phyloP scores from a whole-genome alignment of 2,888 invertebrate genomes.

The Idaea dimidiata region DNA sequence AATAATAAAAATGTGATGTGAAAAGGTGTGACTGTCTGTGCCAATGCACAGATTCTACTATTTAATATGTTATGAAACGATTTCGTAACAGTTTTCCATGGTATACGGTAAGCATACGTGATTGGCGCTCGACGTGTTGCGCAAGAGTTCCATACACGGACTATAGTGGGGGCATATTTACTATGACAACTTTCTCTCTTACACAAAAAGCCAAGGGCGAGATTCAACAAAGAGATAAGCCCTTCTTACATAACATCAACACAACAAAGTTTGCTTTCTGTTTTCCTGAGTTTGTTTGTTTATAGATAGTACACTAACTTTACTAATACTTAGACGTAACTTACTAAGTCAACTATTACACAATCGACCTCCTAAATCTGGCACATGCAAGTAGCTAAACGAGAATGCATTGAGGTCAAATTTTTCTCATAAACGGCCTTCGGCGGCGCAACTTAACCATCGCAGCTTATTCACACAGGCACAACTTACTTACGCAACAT shows the following conservation, averaged over 20 bases:
- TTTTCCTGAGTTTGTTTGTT: neutral
- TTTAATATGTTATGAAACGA: conserved; percentile 1
- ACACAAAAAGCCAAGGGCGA: neutral
- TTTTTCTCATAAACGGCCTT: conserved; percentile 63
- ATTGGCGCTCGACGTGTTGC: neutral
- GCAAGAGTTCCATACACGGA: neutral
- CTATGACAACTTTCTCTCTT: conserved; percentile 22
- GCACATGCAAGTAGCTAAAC: conserved; percentile 40
- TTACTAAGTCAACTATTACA: conserved; percentile 21
- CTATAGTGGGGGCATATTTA: neutral
- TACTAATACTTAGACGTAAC: conserved; percentile 9
- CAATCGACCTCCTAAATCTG: conserved; percentile 40
- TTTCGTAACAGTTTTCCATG: neutral
- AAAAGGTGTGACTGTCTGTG: neutral
- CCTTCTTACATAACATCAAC: neutral
- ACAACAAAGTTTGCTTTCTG: neutral
- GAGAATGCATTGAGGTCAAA: conserved; percentile 55
- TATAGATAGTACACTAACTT: neutral
- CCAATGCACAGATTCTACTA: neutral
- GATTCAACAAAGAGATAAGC: neutral
- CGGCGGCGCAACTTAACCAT: conserved; percentile 34
- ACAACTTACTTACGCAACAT: conserved; percentile 46
- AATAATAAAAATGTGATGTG: conserved; percentile 24
- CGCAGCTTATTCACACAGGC: conserved; percentile 40
- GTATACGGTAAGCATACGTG: neutral